A percentile compares a stretch with the other conserved stretches of the same genome.
Evolutionary conservation across 2,888 invertebrate species (phyloP).

Genomic region (Oxystoma pomonae): DNA sequence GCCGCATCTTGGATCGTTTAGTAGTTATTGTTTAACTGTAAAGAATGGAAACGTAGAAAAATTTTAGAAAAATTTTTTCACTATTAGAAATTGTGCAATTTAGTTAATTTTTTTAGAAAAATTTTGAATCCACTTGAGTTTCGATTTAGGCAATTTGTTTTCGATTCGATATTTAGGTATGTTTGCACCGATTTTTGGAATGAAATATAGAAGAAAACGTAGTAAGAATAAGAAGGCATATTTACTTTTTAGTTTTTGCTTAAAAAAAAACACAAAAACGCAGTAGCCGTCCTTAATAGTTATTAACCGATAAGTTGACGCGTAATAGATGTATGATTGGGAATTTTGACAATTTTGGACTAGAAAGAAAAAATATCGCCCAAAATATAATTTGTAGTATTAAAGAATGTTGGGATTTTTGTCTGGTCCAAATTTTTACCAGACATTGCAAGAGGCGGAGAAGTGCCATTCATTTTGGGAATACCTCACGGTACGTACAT

Average conservation of each 20-base stretch:
- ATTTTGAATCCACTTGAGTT: neutral
- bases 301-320: neutral
- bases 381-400: too few relatives aligned
- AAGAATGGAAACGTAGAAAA: neutral
- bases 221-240: too few relatives aligned
- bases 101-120: slow-evolving; percentile 1
- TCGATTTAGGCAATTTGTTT: neutral
- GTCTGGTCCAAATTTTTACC: neutral
- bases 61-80: slow-evolving; percentile 22
- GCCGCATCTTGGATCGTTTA: neutral
- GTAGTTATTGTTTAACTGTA: neutral
- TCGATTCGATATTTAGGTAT: neutral
- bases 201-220: neutral
- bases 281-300: neutral
- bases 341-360: neutral
- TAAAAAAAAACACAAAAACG: neutral
- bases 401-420: too few relatives aligned
- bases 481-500: neutral
- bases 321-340: too few relatives aligned
- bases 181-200: neutral
- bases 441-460: neutral
- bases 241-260: neutral
- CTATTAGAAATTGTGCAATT: slow-evolving; percentile 8
- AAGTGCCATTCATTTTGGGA: neutral
- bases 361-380: too few relatives aligned